A percentile compares a stretch with the other conserved stretches of the same genome.
Conservation (phyloP, 2,113 vertebrate genomes). For the Vicugna pacos region DNA sequence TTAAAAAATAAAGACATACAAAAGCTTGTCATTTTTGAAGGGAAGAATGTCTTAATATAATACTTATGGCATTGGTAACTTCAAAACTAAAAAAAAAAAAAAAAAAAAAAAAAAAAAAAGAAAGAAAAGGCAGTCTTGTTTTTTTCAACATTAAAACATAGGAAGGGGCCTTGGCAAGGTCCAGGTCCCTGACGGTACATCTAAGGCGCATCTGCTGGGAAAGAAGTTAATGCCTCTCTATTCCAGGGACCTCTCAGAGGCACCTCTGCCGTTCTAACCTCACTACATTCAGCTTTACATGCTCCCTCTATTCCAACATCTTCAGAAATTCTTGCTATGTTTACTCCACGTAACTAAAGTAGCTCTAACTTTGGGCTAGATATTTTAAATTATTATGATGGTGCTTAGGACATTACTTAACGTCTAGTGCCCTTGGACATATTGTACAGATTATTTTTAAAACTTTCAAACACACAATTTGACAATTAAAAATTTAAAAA, state of each 20-base stretch:
- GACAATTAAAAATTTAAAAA: neutral
- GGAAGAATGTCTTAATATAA: neutral
- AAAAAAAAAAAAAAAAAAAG: neutral
- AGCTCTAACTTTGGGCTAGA: neutral
- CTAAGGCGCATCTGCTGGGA: neutral
- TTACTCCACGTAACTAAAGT: neutral
- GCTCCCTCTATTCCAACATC: neutral
- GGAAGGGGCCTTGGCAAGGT: neutral
- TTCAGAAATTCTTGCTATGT: neutral
- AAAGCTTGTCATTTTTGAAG: neutral
- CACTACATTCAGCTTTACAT: neutral
- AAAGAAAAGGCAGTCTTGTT: neutral
- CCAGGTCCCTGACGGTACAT: neutral
- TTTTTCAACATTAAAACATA: constrained; percentile 40
- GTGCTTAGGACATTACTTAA: neutral
- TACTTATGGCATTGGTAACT: neutral
- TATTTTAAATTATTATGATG: constrained; percentile 9
- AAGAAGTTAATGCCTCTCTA: neutral
- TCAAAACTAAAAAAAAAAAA: neutral
- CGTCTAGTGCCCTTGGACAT: neutral
- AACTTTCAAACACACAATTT: neutral
- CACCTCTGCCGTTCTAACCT: neutral
- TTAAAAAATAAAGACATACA: neutral
- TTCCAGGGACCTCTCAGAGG: neutral
- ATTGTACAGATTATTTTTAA: neutral